Evolutionary conservation across 2,113 vertebrate species (phyloP), one percentile per base, ranked within the genome.

Genomic region (western clawed frog (Xenopus tropicalis)): DNA sequence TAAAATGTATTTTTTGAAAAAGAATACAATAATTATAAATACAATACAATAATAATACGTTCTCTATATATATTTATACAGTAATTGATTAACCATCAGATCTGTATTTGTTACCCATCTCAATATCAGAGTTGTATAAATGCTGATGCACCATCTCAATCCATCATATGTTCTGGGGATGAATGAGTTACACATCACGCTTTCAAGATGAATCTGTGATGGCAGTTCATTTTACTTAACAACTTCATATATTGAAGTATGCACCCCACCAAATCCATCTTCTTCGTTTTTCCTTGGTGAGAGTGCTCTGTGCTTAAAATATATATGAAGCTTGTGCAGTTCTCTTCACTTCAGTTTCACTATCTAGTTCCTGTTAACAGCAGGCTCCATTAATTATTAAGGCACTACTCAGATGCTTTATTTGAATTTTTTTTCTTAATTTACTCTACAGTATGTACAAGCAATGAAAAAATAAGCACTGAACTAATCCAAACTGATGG

Each of bases 281-380:
- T 69, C 73, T 76, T 59, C 58, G 48, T 54, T 69, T 69, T 66
- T 69, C 61, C 61, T 66, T 58, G 62, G 73, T 63, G 65, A 76
- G 73, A 76, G 73, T 76, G 73, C 73, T 69, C 73, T 69, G 59
- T 56, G 66, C 48, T 76, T 76, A 63, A 76, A 76, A 76, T 76
- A 76, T 76, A 76, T 69, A 76, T 76, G 73, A 76, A 63, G 73
- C 25, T 58, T 63, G 73, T 61, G 29, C 73, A 76, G 73, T 76
- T 76, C 73, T 76, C 66, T 56, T 56, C 73, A 76, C 73, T 76
- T 76, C 73, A 76, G 66, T 69, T 76, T 76, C 73, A 69, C 73
- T 76, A 62, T 76, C 65, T 69, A 61, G 73, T 63, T 76, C 73
- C 73, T 76, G 73, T 69, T 76, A 76, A 76, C 73, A 76, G 73